Percentiles rank a stretch among this genome's conserved stretches.
phyloP scores from a whole-genome alignment of 2,113 vertebrate genomes.

The Pleuronectes platessa region DNA sequence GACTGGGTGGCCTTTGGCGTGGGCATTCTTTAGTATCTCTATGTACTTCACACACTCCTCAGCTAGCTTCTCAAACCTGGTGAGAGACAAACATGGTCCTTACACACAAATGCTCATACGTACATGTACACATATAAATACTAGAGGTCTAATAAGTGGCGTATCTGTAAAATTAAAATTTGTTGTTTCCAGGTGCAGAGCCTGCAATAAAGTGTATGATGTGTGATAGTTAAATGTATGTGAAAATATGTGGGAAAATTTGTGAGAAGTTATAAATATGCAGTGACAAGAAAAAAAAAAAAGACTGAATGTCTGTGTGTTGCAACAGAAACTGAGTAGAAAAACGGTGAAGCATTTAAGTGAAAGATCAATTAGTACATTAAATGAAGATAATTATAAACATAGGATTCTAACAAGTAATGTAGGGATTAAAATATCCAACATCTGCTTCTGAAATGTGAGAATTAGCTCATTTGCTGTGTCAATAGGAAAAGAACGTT shows the following conservation, averaged over 20 bases:
- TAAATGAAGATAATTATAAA: background rate
- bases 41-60: conserved; percentile 88
- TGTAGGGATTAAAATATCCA: background rate
- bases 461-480: background rate
- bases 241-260: background rate
- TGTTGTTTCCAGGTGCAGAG: background rate
- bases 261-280: conserved; percentile 13
- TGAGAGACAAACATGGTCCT: conserved; percentile 14
- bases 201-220: background rate
- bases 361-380: background rate
- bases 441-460: background rate
- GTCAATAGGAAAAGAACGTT: background rate
- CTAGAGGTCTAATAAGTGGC: background rate
- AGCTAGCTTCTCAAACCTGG: conserved; percentile 87
- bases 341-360: background rate
- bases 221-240: background rate
- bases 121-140: background rate
- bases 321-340: background rate
- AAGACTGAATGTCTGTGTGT: conserved; percentile 2
- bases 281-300: conserved; percentile 9
- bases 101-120: conserved; percentile 48
- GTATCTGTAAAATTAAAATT: background rate
- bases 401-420: too few relatives aligned
- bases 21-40: conserved; percentile 85
- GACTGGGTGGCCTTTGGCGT: conserved; percentile 83